Evolutionary conservation across 2,797 vertebrate species (phyloP), one percentile per base, ranked within the genome.

Genomic region (Tolypeutes matacus): DNA sequence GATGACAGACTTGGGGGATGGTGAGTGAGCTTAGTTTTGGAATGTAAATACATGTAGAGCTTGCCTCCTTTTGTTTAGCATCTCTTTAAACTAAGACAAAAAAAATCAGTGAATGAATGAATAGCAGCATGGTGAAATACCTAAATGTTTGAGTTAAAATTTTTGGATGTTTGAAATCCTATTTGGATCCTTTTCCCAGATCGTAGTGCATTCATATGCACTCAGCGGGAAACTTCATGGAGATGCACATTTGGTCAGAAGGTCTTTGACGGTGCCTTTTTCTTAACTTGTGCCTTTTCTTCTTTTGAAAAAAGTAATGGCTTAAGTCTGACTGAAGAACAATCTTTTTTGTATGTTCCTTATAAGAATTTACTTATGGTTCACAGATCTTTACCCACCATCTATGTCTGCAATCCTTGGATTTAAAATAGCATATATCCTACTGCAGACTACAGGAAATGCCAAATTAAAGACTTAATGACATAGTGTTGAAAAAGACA

Each of bases 271-370:
- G 97, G 98, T 98, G 98, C 97, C 98, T 98, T 98, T 98, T 98
- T 98, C 98, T 98, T 98, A 98, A 98, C 98, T 98, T 98, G 98
- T 98, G 98, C 97, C 98, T 98, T 98, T 98, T 98, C 98, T 98
- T 98, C 98, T 98, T 98, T 98, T 98, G 98, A 98, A 98, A 98
- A 98, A 98, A 98, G 98, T 98, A 98, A 98, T 99, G 98, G 98
- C 98, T 98, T 98, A 98, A 98, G 98, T 98, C 98, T 98, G 98
- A 98, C 98, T 98, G 98, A 98, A 98, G 98, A 98, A 98, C 98
- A 98, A 97, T 98, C 98, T 98, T 98, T 98, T 98, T 98, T 98
- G 98, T 98, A 98, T 96, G 98, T 98, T 98, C 98, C 98, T 98
- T 98, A 98, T 98, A 98, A 97, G 98, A 98, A 98, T 98, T 98